Evolutionary conservation across 2,797 vertebrate genomes (phyloP).

Genomic region (Lagorchestes hirsutus): DNA sequence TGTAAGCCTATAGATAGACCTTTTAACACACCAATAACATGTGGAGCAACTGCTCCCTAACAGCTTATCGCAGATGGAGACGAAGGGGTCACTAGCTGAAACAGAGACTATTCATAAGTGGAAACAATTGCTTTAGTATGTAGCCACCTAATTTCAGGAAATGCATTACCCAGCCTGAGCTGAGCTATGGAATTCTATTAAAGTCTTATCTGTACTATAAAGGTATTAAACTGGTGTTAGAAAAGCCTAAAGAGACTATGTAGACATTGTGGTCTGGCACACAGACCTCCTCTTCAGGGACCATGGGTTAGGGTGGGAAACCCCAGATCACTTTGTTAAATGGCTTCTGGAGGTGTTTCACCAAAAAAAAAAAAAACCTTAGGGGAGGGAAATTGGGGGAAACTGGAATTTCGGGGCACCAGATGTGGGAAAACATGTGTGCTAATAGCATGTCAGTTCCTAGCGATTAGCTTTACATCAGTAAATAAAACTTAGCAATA

Average conservation of each 20-base stretch:
- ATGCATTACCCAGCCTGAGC: conserved; percentile 70
- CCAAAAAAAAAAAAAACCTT: neutral
- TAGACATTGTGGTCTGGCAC: neutral
- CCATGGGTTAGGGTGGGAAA: conserved; percentile 35
- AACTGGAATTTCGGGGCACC: conserved; percentile 10
- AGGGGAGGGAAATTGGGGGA: neutral
- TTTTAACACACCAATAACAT: conserved; percentile 67
- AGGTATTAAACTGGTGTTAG: conserved; percentile 61
- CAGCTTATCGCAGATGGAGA: conserved; percentile 75
- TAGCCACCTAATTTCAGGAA: conserved; percentile 75
- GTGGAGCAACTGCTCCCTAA: conserved; percentile 52
- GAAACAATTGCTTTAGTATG: conserved; percentile 69
- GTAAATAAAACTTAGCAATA: conserved; percentile 81
- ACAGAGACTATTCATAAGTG: conserved; percentile 69
- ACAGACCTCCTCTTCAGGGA: neutral
- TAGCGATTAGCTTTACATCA: conserved; percentile 80
- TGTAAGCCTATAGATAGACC: conserved; percentile 48
- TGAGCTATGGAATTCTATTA: conserved; percentile 79
- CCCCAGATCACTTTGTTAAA: conserved; percentile 42
- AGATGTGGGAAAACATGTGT: conserved; percentile 75
- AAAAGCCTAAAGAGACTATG: neutral
- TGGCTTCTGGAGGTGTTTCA: conserved; percentile 56
- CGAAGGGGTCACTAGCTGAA: conserved; percentile 62
- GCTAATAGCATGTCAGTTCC: conserved; percentile 77
- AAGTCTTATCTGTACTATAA: conserved; percentile 76